A percentile compares a stretch with the other conserved stretches of the same genome.
phyloP scores from a whole-genome alignment of 2,888 invertebrate species.

The Tinea trinotella region DNA sequence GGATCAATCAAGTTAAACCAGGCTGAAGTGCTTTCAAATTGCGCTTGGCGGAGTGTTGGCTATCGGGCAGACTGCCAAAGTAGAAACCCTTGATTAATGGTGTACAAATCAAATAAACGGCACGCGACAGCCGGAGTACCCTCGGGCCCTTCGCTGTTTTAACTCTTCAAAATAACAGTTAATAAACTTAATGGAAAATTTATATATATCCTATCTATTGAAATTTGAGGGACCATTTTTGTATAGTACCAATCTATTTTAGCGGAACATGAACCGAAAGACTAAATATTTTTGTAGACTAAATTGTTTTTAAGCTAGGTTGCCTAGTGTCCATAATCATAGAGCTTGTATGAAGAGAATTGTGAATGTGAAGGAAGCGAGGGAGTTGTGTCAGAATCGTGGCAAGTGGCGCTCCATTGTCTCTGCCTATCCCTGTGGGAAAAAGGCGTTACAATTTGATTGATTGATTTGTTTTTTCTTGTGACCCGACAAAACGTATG shows the following conservation, averaged over 20 bases:
- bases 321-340: too few relatives aligned
- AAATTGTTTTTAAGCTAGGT: too few relatives aligned
- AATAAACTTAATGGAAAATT: conserved; percentile 23
- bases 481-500: too few relatives aligned
- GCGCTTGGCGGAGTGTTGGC: conserved; percentile 14
- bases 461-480: too few relatives aligned
- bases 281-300: not conserved
- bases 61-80: conserved; percentile 11
- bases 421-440: too few relatives aligned
- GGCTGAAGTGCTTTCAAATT: conserved; percentile 9
- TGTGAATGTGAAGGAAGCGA: too few relatives aligned
- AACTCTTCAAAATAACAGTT: conserved; percentile 21
- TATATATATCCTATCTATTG: conserved; percentile 19
- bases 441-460: too few relatives aligned
- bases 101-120: conserved; percentile 23
- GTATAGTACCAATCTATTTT: conserved; percentile 3
- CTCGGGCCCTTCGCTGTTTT: conserved; percentile 20
- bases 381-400: too few relatives aligned
- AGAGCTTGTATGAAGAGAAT: too few relatives aligned
- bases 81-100: conserved; percentile 22
- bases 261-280: not conserved
- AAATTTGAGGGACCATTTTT: conserved; percentile 10
- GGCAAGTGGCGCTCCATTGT: too few relatives aligned
- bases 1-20: conserved; percentile 13
- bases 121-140: conserved; percentile 16